Conservation (phyloP, 1,140 invertebrate genomes). For the Micrasema minimum region DNA sequence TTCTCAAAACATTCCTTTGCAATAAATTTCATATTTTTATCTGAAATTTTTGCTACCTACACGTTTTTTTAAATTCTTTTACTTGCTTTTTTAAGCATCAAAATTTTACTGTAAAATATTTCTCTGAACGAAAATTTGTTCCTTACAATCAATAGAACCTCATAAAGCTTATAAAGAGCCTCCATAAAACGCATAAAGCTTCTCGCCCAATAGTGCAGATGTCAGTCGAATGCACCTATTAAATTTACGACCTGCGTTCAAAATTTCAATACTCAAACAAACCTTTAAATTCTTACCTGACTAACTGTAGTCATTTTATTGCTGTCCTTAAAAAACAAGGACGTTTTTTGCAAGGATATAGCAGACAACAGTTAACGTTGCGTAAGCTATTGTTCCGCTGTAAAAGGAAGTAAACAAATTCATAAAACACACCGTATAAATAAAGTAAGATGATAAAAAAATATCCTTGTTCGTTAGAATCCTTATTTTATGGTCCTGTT, state of each 20-base stretch:
- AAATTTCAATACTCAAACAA: not conserved
- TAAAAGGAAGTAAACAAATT: slow-evolving; percentile 1
- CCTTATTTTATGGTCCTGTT: slow-evolving; percentile 26
- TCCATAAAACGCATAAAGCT: slow-evolving; percentile 33
- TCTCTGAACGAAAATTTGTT: not conserved
- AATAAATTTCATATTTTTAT: no score
- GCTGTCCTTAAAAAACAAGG: slow-evolving; percentile 3
- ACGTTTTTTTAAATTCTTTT: no score
- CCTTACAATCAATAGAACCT: not conserved
- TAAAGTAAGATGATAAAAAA: slow-evolving; percentile 10
- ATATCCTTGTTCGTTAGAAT: not conserved
- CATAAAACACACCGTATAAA: no score
- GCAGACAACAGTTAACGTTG: no score
- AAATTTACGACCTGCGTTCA: not conserved
- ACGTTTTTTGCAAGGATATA: not conserved
- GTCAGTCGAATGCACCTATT: slow-evolving; percentile 11
- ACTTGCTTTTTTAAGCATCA: no score
- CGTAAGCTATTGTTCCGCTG: slow-evolving; percentile 6
- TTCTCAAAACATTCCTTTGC: no score
- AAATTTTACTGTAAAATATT: no score
- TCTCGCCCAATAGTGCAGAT: slow-evolving; percentile 6
- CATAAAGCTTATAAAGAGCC: slow-evolving; percentile 27
- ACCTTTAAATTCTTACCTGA: not conserved
- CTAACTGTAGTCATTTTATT: not conserved
- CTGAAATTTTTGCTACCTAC: no score